phyloP scores from a whole-genome alignment of 2,888 invertebrate species.

The Leucoma salicis region DNA sequence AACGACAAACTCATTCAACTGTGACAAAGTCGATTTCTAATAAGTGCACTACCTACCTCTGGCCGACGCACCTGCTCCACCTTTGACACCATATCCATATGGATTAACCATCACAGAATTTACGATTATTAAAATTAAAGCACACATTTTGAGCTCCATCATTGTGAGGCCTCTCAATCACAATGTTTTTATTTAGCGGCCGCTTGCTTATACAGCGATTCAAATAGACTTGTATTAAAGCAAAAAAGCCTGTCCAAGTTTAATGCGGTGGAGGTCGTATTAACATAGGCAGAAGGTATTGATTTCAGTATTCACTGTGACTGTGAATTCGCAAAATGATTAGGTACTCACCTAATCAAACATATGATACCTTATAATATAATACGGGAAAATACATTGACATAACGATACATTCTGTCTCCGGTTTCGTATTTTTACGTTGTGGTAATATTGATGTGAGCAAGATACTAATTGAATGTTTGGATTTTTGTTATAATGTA shows the following conservation, averaged over 20 bases:
- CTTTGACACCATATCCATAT: conserved; percentile 67
- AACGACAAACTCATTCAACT: too few species aligned
- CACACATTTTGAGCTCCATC: conserved; percentile 67
- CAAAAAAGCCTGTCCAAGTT: conserved; percentile 75
- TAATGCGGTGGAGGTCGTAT: conserved; percentile 64
- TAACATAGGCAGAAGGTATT: conserved; percentile 57
- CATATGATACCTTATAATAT: conserved; percentile 26
- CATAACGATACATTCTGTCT: conserved; percentile 29
- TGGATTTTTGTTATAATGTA: neutral
- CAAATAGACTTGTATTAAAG: conserved; percentile 66
- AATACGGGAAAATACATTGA: conserved; percentile 31
- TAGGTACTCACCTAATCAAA: conserved; percentile 46
- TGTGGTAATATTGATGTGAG: conserved; percentile 26
- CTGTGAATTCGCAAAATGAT: conserved; percentile 40
- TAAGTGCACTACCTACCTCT: conserved; percentile 57
- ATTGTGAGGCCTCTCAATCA: conserved; percentile 65
- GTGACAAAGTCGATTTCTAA: too few species aligned
- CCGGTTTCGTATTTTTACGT: conserved; percentile 32
- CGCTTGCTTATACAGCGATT: conserved; percentile 73
- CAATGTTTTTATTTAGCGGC: conserved; percentile 60
- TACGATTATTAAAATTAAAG: conserved; percentile 52
- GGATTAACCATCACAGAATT: conserved; percentile 58
- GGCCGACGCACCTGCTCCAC: conserved; percentile 60
- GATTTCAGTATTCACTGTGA: conserved; percentile 51
- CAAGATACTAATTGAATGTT: conserved; percentile 26